Conservation (phyloP, 1,140 invertebrate species). For the Calephelis virginiensis region DNA sequence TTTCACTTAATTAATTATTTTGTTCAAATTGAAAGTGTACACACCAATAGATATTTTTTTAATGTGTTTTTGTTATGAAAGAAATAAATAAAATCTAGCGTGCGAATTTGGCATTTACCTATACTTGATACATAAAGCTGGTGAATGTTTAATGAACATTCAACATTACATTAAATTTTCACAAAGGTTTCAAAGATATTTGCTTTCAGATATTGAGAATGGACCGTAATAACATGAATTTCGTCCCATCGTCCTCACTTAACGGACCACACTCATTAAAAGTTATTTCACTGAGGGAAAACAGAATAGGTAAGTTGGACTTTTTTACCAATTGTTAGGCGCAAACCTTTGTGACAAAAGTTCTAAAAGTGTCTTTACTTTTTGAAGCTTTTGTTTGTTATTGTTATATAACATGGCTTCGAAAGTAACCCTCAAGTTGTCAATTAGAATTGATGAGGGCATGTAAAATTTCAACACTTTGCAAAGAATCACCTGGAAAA, state of each 20-base stretch:
- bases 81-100: too few species aligned
- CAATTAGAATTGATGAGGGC: neutral
- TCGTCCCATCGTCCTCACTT: constrained; percentile 87
- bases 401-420: constrained; percentile 10
- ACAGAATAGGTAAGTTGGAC: constrained; percentile 86
- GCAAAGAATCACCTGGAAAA: too few species aligned
- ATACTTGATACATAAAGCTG: neutral
- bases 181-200: constrained; percentile 26
- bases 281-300: constrained; percentile 85
- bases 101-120: too few species aligned
- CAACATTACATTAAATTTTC: constrained; percentile 8
- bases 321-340: constrained; percentile 27
- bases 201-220: constrained; percentile 86
- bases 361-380: constrained; percentile 17
- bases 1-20: too few species aligned
- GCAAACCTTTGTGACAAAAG: constrained; percentile 20
- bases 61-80: too few species aligned
- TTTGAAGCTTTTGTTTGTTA: constrained; percentile 20
- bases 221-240: constrained; percentile 87
- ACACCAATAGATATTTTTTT: too few species aligned
- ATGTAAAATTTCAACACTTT: too few species aligned
- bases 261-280: constrained; percentile 87
- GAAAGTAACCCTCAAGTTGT: neutral
- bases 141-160: neutral
- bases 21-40: too few species aligned